Conservation (phyloP, 1,140 invertebrate genomes). For the Rhagoletis zephyria region DNA sequence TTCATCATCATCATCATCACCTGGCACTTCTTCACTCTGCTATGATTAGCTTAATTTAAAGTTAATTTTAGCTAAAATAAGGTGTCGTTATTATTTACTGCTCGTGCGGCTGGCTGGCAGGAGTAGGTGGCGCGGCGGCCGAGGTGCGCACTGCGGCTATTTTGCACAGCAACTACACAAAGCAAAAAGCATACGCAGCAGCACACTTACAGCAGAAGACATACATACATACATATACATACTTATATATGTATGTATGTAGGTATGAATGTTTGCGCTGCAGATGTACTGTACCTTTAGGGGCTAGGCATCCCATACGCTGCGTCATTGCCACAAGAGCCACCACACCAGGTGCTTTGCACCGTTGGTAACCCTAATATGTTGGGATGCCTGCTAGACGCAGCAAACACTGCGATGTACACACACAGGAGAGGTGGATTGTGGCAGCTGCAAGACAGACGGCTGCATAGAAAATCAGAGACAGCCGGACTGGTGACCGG, state of each 20-base stretch:
- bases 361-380: too few relatives aligned
- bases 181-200: neutral
- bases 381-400: too few relatives aligned
- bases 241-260: neutral
- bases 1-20: neutral
- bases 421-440: too few relatives aligned
- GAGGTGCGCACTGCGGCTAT: neutral
- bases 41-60: slow-evolving; percentile 49
- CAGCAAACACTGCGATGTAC: too few relatives aligned
- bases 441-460: too few relatives aligned
- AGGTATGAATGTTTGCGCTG: too few relatives aligned
- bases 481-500: slow-evolving; percentile 24
- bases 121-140: neutral
- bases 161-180: neutral
- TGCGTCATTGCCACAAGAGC: neutral
- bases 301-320: neutral
- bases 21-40: neutral
- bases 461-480: neutral
- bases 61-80: slow-evolving; percentile 47
- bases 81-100: neutral
- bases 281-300: neutral
- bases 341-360: neutral
- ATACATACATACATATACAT: neutral
- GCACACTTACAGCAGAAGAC: neutral
- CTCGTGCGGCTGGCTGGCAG: neutral